phyloP scores from a whole-genome alignment of 2,888 invertebrate genomes.

The Amphipyra tragopoginis region DNA sequence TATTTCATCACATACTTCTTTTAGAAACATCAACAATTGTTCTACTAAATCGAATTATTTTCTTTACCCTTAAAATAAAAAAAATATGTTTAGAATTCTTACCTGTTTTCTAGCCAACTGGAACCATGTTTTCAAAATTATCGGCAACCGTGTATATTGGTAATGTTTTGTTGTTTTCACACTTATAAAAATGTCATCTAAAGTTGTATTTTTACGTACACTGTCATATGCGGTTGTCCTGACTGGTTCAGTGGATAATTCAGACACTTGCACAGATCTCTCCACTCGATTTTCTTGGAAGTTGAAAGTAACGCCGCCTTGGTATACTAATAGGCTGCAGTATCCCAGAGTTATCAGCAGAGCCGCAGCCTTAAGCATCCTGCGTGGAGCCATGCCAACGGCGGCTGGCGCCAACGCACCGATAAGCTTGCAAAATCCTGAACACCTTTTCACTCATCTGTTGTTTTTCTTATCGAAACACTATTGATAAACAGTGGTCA shows the following conservation, averaged over 20 bases:
- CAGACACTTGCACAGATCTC: constrained; percentile 82
- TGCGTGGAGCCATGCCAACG: constrained; percentile 85
- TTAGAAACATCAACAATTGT: not conserved
- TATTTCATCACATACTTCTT: not conserved
- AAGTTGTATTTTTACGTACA: constrained; percentile 90
- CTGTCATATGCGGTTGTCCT: constrained; percentile 79
- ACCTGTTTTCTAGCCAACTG: constrained; percentile 97
- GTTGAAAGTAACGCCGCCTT: constrained; percentile 88
- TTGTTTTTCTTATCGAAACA: constrained; percentile 82
- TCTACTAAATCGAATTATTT: not conserved
- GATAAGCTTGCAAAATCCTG: constrained; percentile 73
- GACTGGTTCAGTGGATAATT: constrained; percentile 87
- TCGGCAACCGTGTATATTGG: constrained; percentile 95
- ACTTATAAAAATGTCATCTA: constrained; percentile 97
- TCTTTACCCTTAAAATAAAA: not conserved
- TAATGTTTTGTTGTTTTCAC: constrained; percentile 98
- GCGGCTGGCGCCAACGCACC: constrained; percentile 81
- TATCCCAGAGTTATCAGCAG: constrained; percentile 89
- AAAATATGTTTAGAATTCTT: constrained; percentile 65
- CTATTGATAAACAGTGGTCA: constrained; percentile 71
- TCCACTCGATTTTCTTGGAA: constrained; percentile 84
- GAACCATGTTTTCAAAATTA: constrained; percentile 98
- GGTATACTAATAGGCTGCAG: constrained; percentile 91
- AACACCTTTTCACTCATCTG: constrained; percentile 86
- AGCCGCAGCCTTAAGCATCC: constrained; percentile 86